Conservation (phyloP, 2,888 invertebrate species). For the Tachina lurida region DNA sequence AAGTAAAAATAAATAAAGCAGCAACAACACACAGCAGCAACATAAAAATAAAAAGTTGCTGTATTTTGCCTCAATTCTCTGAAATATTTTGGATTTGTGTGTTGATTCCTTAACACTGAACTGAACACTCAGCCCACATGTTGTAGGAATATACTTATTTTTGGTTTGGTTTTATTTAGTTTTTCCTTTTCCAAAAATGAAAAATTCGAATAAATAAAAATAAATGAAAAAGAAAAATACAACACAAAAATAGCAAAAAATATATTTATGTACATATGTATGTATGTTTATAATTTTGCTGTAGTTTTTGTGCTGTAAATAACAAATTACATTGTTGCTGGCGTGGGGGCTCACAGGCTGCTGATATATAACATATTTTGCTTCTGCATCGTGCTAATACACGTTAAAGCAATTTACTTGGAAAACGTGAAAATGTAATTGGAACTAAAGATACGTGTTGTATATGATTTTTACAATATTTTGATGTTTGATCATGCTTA, state of each 20-base stretch:
- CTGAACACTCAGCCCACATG: constrained; percentile 34
- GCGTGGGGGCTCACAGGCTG: neutral
- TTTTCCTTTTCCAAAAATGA: constrained; percentile 13
- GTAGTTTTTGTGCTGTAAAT: constrained; percentile 7
- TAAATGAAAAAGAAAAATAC: constrained; percentile 2
- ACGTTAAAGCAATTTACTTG: constrained; percentile 45
- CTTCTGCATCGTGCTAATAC: neutral
- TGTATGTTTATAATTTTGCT: neutral
- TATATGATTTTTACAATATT: constrained; percentile 56
- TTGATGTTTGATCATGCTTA: constrained; percentile 62
- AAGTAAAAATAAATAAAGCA: constrained; percentile 2
- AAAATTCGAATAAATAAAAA: constrained; percentile 28
- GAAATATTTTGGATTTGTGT: constrained; percentile 15
- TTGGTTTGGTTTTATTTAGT: constrained; percentile 6
- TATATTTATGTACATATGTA: neutral
- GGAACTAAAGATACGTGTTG: constrained; percentile 66
- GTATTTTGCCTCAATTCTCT: constrained; percentile 6
- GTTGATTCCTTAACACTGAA: neutral
- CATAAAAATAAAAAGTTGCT: constrained; percentile 19
- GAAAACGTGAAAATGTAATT: constrained; percentile 64
- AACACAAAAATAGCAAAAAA: neutral
- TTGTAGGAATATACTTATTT: neutral
- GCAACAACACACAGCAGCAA: neutral
- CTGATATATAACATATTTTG: constrained; percentile 12
- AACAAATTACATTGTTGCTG: neutral